Conservation (phyloP, 2,888 invertebrate genomes). For the Drosophila algonquin region DNA sequence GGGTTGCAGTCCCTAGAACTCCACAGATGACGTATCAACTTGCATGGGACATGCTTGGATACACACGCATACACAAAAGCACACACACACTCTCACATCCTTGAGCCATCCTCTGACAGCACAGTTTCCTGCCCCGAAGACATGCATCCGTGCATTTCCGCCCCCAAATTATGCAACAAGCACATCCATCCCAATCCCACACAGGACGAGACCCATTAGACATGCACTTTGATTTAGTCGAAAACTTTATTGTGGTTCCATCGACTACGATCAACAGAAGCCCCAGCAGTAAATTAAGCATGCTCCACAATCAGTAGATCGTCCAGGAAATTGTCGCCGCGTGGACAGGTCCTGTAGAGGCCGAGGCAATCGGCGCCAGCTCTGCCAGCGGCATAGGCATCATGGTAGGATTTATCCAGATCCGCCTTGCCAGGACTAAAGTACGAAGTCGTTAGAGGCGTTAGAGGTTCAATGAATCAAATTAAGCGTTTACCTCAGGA, state of each 20-base stretch:
- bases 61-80: conserved; percentile 7
- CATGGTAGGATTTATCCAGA: conserved; percentile 85
- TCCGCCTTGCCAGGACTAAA: conserved; percentile 81
- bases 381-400: conserved; percentile 87
- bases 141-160: conserved; percentile 49
- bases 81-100: conserved; percentile 20
- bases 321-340: conserved; percentile 87
- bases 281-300: conserved; percentile 81
- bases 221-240: conserved; percentile 69
- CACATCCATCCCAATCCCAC: conserved; percentile 40
- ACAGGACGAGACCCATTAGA: conserved; percentile 62
- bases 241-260: conserved; percentile 62
- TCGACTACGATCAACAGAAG: conserved; percentile 15
- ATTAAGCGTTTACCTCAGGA: conserved; percentile 73
- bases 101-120: conserved; percentile 27
- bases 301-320: conserved; percentile 63
- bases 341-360: conserved; percentile 87
- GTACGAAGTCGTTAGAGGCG: conserved; percentile 6
- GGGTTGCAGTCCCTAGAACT: neutral
- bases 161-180: conserved; percentile 71
- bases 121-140: conserved; percentile 51
- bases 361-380: conserved; percentile 87
- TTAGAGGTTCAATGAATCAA: neutral
- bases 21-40: conserved; percentile 20
- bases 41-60: conserved; percentile 14